Evolutionary conservation across 2,888 invertebrate genomes (phyloP).

Genomic region (Pandemis corylana): DNA sequence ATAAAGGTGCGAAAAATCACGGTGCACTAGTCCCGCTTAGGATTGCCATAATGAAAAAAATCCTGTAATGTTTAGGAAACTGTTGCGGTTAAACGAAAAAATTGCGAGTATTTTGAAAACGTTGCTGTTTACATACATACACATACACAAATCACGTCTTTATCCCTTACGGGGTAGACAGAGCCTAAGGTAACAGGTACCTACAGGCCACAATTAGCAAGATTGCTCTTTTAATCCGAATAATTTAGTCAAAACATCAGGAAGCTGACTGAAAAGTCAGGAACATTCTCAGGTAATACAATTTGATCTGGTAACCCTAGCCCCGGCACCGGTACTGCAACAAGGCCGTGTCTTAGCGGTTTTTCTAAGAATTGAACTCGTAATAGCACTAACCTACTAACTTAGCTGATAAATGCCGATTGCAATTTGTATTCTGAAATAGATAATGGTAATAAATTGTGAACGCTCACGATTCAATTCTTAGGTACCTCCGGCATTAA

Average conservation of each 20-base stretch:
- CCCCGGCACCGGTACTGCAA: constrained; percentile 44
- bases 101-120: background rate
- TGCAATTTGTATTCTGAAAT: constrained; percentile 43
- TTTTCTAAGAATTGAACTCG: constrained; percentile 56
- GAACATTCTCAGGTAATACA: background rate
- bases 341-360: constrained; percentile 54
- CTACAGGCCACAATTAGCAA: too few relatives aligned
- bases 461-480: constrained; percentile 26
- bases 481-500: background rate
- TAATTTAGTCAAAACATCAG: background rate
- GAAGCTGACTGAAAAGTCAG: background rate
- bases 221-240: too few relatives aligned
- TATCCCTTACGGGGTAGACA: too few relatives aligned
- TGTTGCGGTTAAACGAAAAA: background rate
- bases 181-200: too few relatives aligned
- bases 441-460: constrained; percentile 28
- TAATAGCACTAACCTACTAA: constrained; percentile 56
- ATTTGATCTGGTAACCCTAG: constrained; percentile 6
- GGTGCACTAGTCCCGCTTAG: background rate
- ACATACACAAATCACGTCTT: too few relatives aligned
- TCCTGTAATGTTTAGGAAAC: too few relatives aligned
- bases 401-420: constrained; percentile 57
- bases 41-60: background rate
- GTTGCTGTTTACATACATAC: too few relatives aligned
- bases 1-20: too few relatives aligned